Base-by-base conservation (phyloP, 2,888 invertebrate species). In the Nephrotoma guestfalica region DNA sequence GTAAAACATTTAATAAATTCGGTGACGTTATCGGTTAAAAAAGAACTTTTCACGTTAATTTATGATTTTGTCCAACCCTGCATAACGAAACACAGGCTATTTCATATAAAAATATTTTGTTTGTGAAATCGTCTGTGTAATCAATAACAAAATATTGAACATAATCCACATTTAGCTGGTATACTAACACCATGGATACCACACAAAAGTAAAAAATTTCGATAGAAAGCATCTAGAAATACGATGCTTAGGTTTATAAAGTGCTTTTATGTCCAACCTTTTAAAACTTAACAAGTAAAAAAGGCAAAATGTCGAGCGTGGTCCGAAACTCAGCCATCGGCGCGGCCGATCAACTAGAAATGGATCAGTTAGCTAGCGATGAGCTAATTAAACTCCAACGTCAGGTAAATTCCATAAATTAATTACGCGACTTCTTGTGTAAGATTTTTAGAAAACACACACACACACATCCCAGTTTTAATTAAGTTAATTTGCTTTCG, bases 281-380 rank as follows among this genome's bases (percentile, higher is more conserved):
- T 71, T 71, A 30, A 71, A 51, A 71, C 1, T 30, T 71, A 71
- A n/a, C 2, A 9, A 30, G 30, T 6, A 4, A 15, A 15, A 15
- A 5, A 5, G 51, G n/a, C 4, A 51, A 86, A 51, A 86, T 86
- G 86, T 57, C 86, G 13, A 86, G 86, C 13, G 41, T 11, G 41
- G 86, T 57, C 1, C 51, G 86, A 15, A 9, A 41, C 41, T 86
- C 86, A 7, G 86, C 41, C 0, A 86, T 86, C n/a, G 86, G 86
- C 86, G 91, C 91, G 91, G 88, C 90, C 87, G 94, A 96, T 89
- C 96, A 95, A 89, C 91, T 93, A 89, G 96, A 96, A 90, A 93
- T 96, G 92, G 95, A 96, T 89, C 94, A 95, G 89, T 94, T 96
- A 89, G 96, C 96, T 2, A 95, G 95, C 89, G 94, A 95, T 87